Base-by-base conservation (phyloP, 2,888 invertebrate genomes). In the Troilus luridus region DNA sequence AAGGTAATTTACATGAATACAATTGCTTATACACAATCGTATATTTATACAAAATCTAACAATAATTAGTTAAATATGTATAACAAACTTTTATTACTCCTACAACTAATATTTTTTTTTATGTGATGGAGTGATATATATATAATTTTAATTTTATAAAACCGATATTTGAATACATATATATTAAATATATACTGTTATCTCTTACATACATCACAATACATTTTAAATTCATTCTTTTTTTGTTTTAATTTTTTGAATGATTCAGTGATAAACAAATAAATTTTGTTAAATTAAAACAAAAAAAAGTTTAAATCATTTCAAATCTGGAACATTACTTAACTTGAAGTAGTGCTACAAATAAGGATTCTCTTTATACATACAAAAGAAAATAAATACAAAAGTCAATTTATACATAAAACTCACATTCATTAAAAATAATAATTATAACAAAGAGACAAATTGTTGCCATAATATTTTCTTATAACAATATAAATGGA, bases 81-180 rank as follows among this genome's bases (percentile, higher is more conserved):
- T 72, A 88, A 88, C 88, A 91, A 90, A 90, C n/a, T 90, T 90
- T 90, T 85, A 41, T 41, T 41, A 88, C 56, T 90, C 58, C 77
- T 72, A 81, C 81, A 67, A 19, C 81, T 90, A 89, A n/a, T 56
- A 59, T n/a, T 90, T 54, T 77, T 56, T 81, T 89, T 64, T 67
- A 85, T 56, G 21, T 85, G 85, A 56, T 85, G 85, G 85, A 85
- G 85, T 85, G 1, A 54, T 64, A 27, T 60, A 27, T 60, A 41
- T 60, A 11, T 88, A 21, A 27, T 60, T 60, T 88, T 88, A 19
- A 54, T 58, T 88, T 88, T 56, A 56, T 21, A 56, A 85, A 85
- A 85, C 54, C n/a, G n/a, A 85, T 56, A 41, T 85, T 85, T 56
- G 56, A 56, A 56, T 85, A 85, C 54, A 58, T 85, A 81, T 54